Conservation (phyloP, 2,113 vertebrate genomes). For the Mastomys natalensis region DNA sequence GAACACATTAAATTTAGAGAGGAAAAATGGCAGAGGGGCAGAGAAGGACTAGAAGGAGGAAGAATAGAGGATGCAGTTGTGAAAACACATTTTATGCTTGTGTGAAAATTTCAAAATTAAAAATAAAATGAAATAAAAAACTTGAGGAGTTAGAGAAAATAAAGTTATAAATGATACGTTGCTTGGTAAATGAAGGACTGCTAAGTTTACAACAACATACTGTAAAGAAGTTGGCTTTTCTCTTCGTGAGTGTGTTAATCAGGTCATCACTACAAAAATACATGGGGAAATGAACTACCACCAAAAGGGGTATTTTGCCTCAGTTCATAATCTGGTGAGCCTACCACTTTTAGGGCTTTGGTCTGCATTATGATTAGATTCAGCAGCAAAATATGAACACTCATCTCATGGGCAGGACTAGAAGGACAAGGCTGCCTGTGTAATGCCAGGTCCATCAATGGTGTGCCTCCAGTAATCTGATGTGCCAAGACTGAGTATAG, state of each 20-base stretch:
- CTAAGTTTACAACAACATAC: neutral
- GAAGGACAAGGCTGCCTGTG: neutral
- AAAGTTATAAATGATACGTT: neutral
- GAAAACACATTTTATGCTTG: too few species aligned
- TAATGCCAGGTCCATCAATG: neutral
- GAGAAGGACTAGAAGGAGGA: too few species aligned
- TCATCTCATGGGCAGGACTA: neutral
- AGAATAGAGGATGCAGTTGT: too few species aligned
- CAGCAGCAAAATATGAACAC: neutral
- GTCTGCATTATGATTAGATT: too few species aligned
- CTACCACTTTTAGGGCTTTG: neutral
- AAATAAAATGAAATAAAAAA: too few species aligned
- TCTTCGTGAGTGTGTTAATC: neutral
- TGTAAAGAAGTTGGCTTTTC: neutral
- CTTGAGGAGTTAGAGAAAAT: slow-evolving; percentile 2
- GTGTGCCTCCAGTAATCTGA: neutral
- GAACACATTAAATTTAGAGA: too few species aligned
- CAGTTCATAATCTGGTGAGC: neutral
- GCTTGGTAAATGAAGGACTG: neutral
- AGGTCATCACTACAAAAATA: neutral
- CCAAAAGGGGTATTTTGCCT: neutral
- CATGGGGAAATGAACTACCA: neutral
- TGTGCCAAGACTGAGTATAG: fast-evolving
- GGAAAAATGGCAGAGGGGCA: too few species aligned
- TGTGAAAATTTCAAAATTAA: too few species aligned